Evolutionary conservation across 2,888 invertebrate species (phyloP), one percentile per base, ranked within the genome.

Genomic region (Conus canariensis): DNA sequence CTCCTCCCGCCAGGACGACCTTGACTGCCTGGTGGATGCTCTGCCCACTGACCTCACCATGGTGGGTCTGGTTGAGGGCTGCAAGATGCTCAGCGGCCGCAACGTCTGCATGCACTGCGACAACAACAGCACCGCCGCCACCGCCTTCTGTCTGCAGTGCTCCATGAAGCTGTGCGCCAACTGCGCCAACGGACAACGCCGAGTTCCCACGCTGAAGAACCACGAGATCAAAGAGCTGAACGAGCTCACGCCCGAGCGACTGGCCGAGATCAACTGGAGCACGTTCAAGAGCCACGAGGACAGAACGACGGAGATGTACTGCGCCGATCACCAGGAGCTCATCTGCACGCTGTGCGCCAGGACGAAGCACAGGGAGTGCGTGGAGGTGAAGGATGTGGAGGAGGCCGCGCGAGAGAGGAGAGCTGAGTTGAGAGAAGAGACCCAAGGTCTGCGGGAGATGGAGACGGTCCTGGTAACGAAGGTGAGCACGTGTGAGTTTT

Each of bases 321-420:
- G 88, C 60, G 30, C 60, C 25, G 64, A 3, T 14, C 88, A 80
- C 60, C 25, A 16, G 9, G 30, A 60, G 70, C 80, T 82, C 19
- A 59, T 88, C 19, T 88, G 88, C 60, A 22, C 58, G 30, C 88
- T 25, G 88, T 88, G 88, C 82, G 58, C 30, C 10, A 60, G 22
- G 10, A 58, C 80, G 16, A 22, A 9, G 8, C 88, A 88, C 74
- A 2, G 60, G 30, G 14, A 12, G 22, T 88, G 88, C 77, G 0
- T 2, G 6, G 88, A n/a, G 19, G 77, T 77, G 58, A 77, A 58
- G 77, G n/a, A 5, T 10, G 14, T 88, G 14, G 74, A 16, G 19
- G 77, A 77, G 22, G n/a, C 70, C 12, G 77, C 74, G 59, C 45
- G 58, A 12, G 45, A 16, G 19, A 19, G 45, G 74, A 64, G 88